Conservation (phyloP, 2,888 invertebrate species). For the Melieria picta region DNA sequence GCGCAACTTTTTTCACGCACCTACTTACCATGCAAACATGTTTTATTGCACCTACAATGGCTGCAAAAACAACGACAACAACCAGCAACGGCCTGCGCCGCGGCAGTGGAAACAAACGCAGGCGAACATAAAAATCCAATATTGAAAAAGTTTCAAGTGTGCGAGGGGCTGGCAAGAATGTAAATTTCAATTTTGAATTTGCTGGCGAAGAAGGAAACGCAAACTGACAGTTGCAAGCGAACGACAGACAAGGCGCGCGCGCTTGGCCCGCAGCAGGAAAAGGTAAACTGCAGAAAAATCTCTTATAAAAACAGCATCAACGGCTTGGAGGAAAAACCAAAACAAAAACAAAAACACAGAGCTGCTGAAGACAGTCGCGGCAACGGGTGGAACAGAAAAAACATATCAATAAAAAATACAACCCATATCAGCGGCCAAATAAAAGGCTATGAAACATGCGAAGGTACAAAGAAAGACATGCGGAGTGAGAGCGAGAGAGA, state of each 20-base stretch:
- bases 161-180: neutral
- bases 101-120: neutral
- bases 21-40: neutral
- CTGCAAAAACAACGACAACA: neutral
- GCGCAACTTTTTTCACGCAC: too few relatives aligned
- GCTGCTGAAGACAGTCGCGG: too few relatives aligned
- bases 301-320: neutral
- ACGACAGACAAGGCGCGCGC: neutral
- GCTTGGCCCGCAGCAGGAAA: too few relatives aligned
- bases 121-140: neutral
- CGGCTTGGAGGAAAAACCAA: neutral
- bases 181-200: neutral
- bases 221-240: neutral
- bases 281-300: neutral
- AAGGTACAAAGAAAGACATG: constrained; percentile 5
- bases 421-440: constrained; percentile 5
- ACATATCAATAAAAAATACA: neutral
- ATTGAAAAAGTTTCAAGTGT: constrained; percentile 8
- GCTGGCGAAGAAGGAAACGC: neutral
- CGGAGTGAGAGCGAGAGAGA: neutral
- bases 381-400: too few relatives aligned
- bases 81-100: neutral
- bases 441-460: neutral
- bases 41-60: constrained; percentile 1
- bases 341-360: neutral